phyloP scores from a whole-genome alignment of 2,113 vertebrate genomes.

The Saccopteryx leptura region DNA sequence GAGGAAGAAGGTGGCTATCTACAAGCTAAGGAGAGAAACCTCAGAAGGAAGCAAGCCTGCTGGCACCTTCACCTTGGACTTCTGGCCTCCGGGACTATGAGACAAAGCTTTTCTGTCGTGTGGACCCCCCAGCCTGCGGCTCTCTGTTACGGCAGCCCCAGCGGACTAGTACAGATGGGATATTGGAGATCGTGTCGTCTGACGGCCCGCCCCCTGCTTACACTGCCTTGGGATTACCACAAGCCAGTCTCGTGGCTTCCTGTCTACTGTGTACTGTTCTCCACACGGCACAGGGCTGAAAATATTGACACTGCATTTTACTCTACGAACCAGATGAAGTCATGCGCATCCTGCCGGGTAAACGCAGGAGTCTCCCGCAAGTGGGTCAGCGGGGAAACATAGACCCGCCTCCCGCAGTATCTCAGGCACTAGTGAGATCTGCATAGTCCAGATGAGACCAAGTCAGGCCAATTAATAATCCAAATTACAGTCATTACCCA shows the following conservation, averaged over 20 bases:
- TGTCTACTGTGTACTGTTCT: not conserved
- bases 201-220: not conserved
- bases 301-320: not conserved
- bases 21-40: not conserved
- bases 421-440: conserved; percentile 31
- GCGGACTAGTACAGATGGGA: not conserved
- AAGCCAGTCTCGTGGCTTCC: not conserved
- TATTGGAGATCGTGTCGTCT: not conserved
- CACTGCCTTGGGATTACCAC: not conserved
- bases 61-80: not conserved
- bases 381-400: not conserved
- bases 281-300: conserved; percentile 17
- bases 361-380: not conserved
- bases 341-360: not conserved
- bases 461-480: conserved; percentile 47
- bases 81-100: not conserved
- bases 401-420: conserved; percentile 59
- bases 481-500: not conserved
- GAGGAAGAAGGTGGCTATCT: fast-evolving
- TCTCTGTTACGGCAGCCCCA: not conserved
- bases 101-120: not conserved
- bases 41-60: not conserved
- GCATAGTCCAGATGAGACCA: conserved; percentile 49
- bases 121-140: not conserved
- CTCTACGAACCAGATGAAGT: conserved; percentile 39